Evolutionary conservation across 2,888 invertebrate species (phyloP), one percentile per base, ranked within the genome.

Genomic region (Ochlodes sylvanus): DNA sequence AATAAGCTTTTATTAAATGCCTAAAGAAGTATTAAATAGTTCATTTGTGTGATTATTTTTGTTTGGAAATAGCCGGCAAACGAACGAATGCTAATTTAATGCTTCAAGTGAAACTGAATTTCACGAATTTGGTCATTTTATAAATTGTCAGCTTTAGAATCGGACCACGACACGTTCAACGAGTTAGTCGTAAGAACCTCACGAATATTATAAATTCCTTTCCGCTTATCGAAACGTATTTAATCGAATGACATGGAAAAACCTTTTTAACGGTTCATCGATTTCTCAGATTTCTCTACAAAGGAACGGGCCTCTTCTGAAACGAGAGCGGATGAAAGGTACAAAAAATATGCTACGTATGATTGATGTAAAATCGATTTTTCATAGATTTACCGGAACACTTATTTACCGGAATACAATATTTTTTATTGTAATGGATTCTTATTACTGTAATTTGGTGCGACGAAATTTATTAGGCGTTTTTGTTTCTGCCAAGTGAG

Each of bases 351-450:
- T 55, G 44, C 55, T 41, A 44, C 17, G 42, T 32, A 21, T 67
- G 61, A 67, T 61, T 61, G 61, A 61, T 61, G 61, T 61, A 27
- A 19, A 67, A 67, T 67, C 61, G 67, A 67, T 67, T 67, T 61
- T 61, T 32, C 55, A 55, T 55, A 34, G 58, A 55, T 56, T 60
- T 41, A 41, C 58, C 21, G 50, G 7, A 52, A 58, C 56, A 7
- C 38, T 15, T 17, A 42, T 58, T 41, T 54, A 42, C 14, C 15
- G n/a, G 34, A 32, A 17, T 14, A 7, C 56, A 21, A 47, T 10
- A 10, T 7, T 56, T 44, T 19, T 52, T 63, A 42, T 10, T 38
- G 38, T 2, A 38, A 38, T 9, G n/a, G n/a, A n/a, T 10, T 17
- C 14, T 56, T 44, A 38, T 52, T 63, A 42, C 38, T 38, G 38